Evolutionary conservation across 2,797 vertebrate genomes (phyloP).

Genomic region (Garrulus glandarius): DNA sequence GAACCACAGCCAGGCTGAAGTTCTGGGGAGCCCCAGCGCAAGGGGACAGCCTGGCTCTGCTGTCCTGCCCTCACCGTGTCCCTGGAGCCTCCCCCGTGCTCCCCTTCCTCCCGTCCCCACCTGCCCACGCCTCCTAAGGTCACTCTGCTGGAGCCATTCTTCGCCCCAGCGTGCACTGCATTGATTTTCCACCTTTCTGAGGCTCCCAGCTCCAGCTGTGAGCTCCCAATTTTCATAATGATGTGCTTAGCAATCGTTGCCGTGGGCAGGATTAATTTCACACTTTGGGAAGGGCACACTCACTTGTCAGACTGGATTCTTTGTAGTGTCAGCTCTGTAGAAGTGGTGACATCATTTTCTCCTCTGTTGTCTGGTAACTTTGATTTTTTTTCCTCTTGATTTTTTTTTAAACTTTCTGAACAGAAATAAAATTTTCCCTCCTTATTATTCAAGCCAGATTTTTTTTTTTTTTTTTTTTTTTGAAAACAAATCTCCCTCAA

Average conservation of each 20-base stretch:
- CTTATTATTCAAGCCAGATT: background rate
- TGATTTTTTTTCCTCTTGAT: background rate
- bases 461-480: background rate
- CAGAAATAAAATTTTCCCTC: background rate
- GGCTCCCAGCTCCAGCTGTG: background rate
- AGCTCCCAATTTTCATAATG: background rate
- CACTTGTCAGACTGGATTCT: background rate
- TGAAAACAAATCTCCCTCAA: too few relatives aligned
- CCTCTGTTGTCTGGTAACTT: background rate
- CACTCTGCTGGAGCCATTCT: background rate
- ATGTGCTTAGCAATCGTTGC: background rate
- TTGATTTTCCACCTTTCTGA: background rate
- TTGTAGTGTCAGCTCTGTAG: background rate
- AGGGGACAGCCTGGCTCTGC: fast-evolving
- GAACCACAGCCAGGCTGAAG: background rate
- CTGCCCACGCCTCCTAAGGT: background rate
- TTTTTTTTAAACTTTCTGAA: background rate
- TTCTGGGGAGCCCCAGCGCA: background rate
- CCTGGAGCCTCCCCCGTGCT: background rate
- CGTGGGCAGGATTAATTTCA: background rate
- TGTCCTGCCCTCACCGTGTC: background rate
- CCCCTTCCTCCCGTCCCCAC: background rate
- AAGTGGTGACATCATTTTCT: background rate
- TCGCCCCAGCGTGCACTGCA: background rate
- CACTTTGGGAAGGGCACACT: background rate